Percentiles rank a stretch among this genome's conserved stretches.
These are phyloP conservation scores for Rhimphoctona megacephalus DNA, from an alignment of 2,888 invertebrate species.

Conservation along the genomic window DNA sequence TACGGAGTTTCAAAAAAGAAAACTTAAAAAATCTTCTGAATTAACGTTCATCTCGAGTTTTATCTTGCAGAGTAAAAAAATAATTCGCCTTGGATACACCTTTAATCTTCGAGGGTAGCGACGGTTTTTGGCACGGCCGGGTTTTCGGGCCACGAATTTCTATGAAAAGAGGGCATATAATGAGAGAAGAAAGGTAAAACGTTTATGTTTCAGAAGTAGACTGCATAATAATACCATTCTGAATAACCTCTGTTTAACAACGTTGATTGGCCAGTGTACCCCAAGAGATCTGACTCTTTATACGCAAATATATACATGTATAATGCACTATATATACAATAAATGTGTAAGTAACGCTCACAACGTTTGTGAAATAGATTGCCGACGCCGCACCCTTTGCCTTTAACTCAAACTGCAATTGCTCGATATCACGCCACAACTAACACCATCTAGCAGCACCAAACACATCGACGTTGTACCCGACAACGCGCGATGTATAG, in stretches of 20 bases:
- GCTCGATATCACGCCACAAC: conserved; percentile 74
- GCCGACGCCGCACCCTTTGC: conserved; percentile 70
- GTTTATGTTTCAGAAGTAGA: conserved; percentile 62
- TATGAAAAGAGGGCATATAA: background rate
- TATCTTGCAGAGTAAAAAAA: no score
- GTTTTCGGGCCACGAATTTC: background rate
- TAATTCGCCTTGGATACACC: background rate
- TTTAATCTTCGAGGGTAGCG: background rate
- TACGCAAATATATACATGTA: background rate
- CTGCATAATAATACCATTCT: conserved; percentile 74
- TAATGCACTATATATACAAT: background rate
- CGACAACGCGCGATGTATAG: background rate
- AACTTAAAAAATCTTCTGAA: no score
- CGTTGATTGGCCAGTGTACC: conserved; percentile 71
- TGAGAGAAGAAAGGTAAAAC: conserved; percentile 42
- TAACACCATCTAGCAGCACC: conserved; percentile 60
- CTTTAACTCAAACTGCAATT: conserved; percentile 74
- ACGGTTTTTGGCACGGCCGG: background rate
- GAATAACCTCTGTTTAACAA: conserved; percentile 73
- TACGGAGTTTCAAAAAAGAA: no score
- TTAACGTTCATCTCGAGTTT: no score
- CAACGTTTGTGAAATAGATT: conserved; percentile 70
- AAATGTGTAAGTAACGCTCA: conserved; percentile 24
- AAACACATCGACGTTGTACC: conserved; percentile 17
- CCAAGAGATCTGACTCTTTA: conserved; percentile 8